Evolutionary conservation across 2,797 vertebrate genomes (phyloP).

Genomic region (Platalea minor): DNA sequence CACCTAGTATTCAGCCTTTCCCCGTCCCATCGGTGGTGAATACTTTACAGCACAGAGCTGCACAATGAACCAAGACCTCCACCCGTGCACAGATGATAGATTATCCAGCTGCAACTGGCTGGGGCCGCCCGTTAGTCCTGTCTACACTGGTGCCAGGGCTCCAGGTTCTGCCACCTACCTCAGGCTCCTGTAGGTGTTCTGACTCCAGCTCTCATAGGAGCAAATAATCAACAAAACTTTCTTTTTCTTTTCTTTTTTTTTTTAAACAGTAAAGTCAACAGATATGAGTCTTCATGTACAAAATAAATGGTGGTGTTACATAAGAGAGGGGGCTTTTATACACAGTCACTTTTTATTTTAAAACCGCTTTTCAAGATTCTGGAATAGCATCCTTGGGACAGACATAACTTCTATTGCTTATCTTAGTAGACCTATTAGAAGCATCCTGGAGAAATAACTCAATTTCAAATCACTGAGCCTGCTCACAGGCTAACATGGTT

Average conservation of each 20-base stretch:
- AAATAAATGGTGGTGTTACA: accelerated
- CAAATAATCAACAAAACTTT: neutral
- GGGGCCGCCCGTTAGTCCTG: neutral
- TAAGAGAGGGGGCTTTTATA: neutral
- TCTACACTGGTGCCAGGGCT: neutral
- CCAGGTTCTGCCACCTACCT: neutral
- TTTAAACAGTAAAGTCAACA: neutral
- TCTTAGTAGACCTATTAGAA: neutral
- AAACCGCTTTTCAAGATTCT: neutral
- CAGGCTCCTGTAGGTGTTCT: neutral
- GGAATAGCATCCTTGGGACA: neutral
- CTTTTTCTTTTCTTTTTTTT: neutral
- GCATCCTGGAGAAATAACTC: neutral
- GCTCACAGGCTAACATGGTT: neutral
- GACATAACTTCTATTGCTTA: neutral
- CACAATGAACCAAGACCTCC: neutral
- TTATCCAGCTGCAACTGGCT: neutral
- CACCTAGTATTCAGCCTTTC: neutral
- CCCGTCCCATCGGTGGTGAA: too few species aligned
- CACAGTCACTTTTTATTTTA: neutral
- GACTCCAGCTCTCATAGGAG: neutral
- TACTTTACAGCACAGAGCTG: neutral
- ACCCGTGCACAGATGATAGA: neutral
- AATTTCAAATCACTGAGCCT: neutral
- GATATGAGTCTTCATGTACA: neutral